A percentile compares a stretch with the other conserved stretches of the same genome.
phyloP scores from a whole-genome alignment of 2,797 vertebrate species.

The Natrix natrix region DNA sequence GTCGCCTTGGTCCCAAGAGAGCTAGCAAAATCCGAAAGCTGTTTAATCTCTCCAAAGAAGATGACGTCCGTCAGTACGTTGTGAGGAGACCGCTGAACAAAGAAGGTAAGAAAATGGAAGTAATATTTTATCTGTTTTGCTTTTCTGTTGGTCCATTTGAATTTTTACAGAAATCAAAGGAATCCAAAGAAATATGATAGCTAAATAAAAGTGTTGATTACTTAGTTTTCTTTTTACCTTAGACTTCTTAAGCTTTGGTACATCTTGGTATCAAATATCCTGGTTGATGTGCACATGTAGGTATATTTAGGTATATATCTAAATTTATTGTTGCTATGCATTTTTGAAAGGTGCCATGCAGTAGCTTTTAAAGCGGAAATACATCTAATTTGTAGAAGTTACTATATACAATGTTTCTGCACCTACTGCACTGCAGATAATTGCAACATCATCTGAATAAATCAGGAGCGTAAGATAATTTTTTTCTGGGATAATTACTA shows the following conservation, averaged over 20 bases:
- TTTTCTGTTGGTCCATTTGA: background rate
- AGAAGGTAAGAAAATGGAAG: conserved; percentile 77
- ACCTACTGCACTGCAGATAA: background rate
- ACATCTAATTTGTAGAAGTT: background rate
- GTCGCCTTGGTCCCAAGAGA: conserved; percentile 94
- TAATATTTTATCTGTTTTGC: background rate
- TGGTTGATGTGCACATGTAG: background rate
- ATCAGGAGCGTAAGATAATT: background rate
- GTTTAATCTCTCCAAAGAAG: conserved; percentile 97
- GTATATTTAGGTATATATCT: background rate
- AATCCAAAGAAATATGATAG: background rate
- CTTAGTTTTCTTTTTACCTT: background rate
- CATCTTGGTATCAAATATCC: background rate
- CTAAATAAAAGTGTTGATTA: background rate
- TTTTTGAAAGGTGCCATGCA: background rate
- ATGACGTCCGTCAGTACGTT: conserved; percentile 96
- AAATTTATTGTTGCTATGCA: background rate
- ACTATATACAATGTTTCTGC: background rate
- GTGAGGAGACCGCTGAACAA: conserved; percentile 94
- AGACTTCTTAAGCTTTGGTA: background rate
- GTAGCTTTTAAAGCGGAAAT: background rate
- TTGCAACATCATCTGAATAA: background rate
- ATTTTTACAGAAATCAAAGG: background rate
- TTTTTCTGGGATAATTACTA: background rate
- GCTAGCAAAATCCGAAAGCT: conserved; percentile 98